A percentile compares a stretch with the other conserved stretches of the same genome.
Conservation (phyloP, 1,140 invertebrate genomes). For the Drosophila seguyi region DNA sequence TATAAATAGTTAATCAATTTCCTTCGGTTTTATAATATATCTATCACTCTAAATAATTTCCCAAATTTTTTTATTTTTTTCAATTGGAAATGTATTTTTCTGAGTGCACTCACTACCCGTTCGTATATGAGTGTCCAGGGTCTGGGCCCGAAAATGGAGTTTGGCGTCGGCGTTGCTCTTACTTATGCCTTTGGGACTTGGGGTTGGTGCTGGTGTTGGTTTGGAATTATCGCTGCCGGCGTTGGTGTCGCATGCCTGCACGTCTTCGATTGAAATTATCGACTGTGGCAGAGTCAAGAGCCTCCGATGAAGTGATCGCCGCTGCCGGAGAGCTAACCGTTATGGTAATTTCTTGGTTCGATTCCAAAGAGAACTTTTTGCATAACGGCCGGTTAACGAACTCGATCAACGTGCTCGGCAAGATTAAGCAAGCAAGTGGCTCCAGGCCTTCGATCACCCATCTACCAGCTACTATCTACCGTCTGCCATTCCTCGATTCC, state of each 20-base stretch:
- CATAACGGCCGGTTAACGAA: conserved; percentile 77
- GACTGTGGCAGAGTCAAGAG: conserved; percentile 20
- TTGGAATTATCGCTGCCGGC: conserved; percentile 35
- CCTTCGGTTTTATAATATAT: no score
- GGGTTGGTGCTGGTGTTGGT: conserved; percentile 6
- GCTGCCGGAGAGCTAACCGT: conserved; percentile 59
- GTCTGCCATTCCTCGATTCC: conserved; percentile 4
- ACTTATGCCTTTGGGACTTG: conserved; percentile 12
- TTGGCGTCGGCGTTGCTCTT: conserved; percentile 23
- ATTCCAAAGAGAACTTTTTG: conserved; percentile 76
- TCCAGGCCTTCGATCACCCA: conserved; percentile 1
- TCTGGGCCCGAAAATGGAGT: conserved; percentile 40
- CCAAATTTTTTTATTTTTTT: neutral
- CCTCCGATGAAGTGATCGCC: conserved; percentile 16
- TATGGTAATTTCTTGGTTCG: conserved; percentile 80
- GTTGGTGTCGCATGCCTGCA: conserved; percentile 71
- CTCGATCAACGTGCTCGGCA: conserved; percentile 59
- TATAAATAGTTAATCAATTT: neutral
- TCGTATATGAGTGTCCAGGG: conserved; percentile 26
- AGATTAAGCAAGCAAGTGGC: conserved; percentile 61
- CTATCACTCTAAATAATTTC: fast-evolving
- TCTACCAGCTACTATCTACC: neutral
- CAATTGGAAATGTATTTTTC: neutral
- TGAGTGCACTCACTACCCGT: conserved; percentile 4
- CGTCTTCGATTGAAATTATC: conserved; percentile 57